Evolutionary conservation across 1,140 invertebrate species (phyloP), one percentile per base, ranked within the genome.

Genomic region (Pemphigus obesinymphae): DNA sequence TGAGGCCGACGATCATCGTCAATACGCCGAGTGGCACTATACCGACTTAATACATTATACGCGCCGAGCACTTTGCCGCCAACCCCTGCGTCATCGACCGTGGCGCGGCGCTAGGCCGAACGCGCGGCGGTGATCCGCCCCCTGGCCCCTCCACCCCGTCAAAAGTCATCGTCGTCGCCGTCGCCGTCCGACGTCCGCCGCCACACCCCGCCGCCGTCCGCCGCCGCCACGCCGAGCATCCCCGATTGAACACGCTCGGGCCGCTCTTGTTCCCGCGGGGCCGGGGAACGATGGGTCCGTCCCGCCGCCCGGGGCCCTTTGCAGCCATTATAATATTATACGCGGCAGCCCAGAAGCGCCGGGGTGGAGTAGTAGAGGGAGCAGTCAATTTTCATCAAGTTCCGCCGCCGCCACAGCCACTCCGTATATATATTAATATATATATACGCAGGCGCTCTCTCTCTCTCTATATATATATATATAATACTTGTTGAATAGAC

Each of bases 401-500:
- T 23, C 66, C 23, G 6, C 13, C 31, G 61, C 34, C 31, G 29
- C 31, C 17, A 7, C 23, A 23, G 13, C 11, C 61, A 31, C 63
- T 34, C 61, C 31, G 13, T 26, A n/a, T n/a, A n/a, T n/a, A n/a
- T n/a, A n/a, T n/a, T n/a, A n/a, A n/a, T n/a, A n/a, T n/a, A n/a
- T n/a, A n/a, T n/a, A n/a, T n/a, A n/a, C n/a, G n/a, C n/a, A n/a
- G n/a, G n/a, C n/a, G n/a, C n/a, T n/a, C n/a, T n/a, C n/a, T n/a
- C n/a, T n/a, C n/a, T n/a, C 34, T 23, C 34, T 68, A 13, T 40
- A 23, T 11, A 40, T 68, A 68, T 31, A 53, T n/a, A n/a, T n/a
- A n/a, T n/a, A n/a, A n/a, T n/a, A 76, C 73, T 76, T 76, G 73
- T 76, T 76, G 73, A 58, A 76, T 76, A 76, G 73, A 76, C 73